Evolutionary conservation across 2,113 vertebrate species (phyloP), one percentile per base, ranked within the genome.

Genomic region (Megaleporinus macrocephalus): DNA sequence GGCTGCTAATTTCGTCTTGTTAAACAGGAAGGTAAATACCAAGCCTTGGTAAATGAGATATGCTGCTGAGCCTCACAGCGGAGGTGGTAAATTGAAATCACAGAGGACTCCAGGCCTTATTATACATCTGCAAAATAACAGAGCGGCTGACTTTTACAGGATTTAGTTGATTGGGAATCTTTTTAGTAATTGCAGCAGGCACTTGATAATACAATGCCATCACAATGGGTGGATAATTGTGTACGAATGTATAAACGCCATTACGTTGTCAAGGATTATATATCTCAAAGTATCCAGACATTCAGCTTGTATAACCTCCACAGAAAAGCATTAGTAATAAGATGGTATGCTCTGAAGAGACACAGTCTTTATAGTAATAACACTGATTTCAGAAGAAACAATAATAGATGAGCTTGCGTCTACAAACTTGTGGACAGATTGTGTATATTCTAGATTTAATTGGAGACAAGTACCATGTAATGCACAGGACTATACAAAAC

Each of bases 1-100:
- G 33, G 36, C 14, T 27, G 49, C 20, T 71, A 27, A 61, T 59
- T 70, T 70, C 30, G 30, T 55, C 63, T 55, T 55, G 27, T 78
- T 68, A 33, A 78, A 36, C 47, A 63, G 73, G 44, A 47, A 62
- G 16, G 57, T 18, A 47, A n/a, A 22, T 57, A 27, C 36, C n/a
- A 47, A 65, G 75, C 14, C 59, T 77, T 51, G 13, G 62, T 51
- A 29, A 77, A 66, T 5, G 12, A 29, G 62, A 61, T 71, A 71
- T 33, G 27, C 66, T 71, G 53, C 36, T n/a, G 88, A 90, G 89
- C 86, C 89, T 89, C 87, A 86, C 86, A 80, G 89, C 20, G 49
- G 74, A 75, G 86, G 90, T 77, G 87, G 82, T 89, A 88, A 88
- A 90, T 69, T 79, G 80, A 90, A 81, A 86, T 86, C 84, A 80